Base-by-base conservation (phyloP, 2,888 invertebrate genomes). In the Hedya salicella region DNA sequence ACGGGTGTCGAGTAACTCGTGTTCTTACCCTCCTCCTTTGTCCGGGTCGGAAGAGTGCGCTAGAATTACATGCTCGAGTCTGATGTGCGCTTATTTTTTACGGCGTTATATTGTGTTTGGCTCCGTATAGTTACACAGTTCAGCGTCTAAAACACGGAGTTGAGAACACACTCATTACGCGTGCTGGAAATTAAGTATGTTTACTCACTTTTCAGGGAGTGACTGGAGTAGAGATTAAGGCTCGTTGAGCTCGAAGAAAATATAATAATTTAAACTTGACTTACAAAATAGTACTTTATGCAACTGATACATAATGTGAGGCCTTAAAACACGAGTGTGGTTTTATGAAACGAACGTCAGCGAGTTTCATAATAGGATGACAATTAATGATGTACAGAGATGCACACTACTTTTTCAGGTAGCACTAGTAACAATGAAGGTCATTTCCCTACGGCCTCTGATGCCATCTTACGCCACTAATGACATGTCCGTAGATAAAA, bases 61-160 rank as follows among this genome's bases (percentile, higher is more conserved):
- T 92, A 92, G 91, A 92, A 92, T 92, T 92, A 92, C 92, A 92
- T 90, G 91, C 91, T 91, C 86, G 82, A 91, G 85, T 88, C 90
- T 92, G 91, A 92, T 92, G 91, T 86, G 89, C 90, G 92, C 92
- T 91, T 92, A 92, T 91, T 92, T 92, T 91, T 92, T 91, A 91
- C 89, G 86, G 84, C 81, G 87, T 84, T 88, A 91, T 91, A 91
- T 90, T 91, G 88, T 89, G 87, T 91, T 91, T 82, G 83, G 81
- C 78, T 84, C 79, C 79, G 79, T 88, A 87, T 89, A 89, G 87
- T 89, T 89, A 88, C 89, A 86, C 86, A 90, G 89, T 90, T 90
- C 89, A 89, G 89, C 87, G 87, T 88, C 87, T 89, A 88, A 87
- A 88, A 89, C 83, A 87, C 88, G 86, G 88, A 85, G 86, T 80